These are phyloP conservation scores for Polyommatus icarus DNA, from an alignment of 2,888 invertebrate genomes.

Conservation along the genomic window DNA sequence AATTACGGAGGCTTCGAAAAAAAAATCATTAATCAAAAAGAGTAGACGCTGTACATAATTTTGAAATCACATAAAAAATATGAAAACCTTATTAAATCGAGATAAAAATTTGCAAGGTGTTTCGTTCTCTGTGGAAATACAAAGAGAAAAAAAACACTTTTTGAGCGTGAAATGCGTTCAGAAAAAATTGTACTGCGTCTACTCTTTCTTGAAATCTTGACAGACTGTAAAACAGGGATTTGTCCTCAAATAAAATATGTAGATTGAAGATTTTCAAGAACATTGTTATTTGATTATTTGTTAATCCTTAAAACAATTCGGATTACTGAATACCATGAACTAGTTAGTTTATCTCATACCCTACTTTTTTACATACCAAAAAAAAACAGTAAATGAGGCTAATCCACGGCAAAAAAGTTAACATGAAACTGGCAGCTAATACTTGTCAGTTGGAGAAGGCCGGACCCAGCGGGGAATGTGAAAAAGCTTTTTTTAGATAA, in stretches of 20 bases:
- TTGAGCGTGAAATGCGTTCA: no score
- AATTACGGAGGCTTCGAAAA: no score
- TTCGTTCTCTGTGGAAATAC: no score
- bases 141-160: no score
- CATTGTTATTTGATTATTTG: background rate
- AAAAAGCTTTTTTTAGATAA: background rate
- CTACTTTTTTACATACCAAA: background rate
- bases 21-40: background rate
- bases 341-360: slow-evolving; percentile 8
- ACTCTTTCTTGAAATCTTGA: no score
- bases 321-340: background rate
- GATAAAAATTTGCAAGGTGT: no score
- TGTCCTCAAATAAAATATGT: background rate
- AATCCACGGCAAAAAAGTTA: background rate
- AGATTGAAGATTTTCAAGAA: background rate
- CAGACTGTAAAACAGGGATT: background rate
- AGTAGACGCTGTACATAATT: no score
- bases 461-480: background rate
- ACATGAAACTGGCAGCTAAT: background rate
- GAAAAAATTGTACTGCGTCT: no score
- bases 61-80: no score
- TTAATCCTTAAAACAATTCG: slow-evolving; percentile 3
- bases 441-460: background rate
- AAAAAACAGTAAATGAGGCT: background rate
- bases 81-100: no score